phyloP scores from a whole-genome alignment of 2,797 vertebrate genomes.

The Sebastolobus alascanus region DNA sequence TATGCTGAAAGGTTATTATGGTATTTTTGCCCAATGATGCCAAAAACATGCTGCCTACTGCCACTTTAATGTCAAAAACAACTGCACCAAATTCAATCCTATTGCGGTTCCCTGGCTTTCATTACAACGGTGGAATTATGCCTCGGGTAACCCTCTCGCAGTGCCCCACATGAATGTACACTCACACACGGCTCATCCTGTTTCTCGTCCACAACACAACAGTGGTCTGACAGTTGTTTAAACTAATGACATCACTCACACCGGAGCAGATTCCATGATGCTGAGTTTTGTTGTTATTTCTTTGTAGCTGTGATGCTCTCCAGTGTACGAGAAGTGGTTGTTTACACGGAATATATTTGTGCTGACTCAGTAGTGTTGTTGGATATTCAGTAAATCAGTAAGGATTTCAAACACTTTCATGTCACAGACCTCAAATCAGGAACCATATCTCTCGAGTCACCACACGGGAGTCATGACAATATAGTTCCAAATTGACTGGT shows the following conservation, averaged over 20 bases:
- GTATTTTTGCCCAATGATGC: too few relatives aligned
- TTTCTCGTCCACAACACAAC: slow-evolving; percentile 18
- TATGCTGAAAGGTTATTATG: too few relatives aligned
- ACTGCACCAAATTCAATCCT: neutral
- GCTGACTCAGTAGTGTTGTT: neutral
- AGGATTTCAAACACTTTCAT: neutral
- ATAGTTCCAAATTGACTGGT: neutral
- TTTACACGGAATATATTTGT: neutral
- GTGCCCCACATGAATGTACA: neutral
- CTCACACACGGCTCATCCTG: slow-evolving; percentile 17
- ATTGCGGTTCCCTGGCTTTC: slow-evolving; percentile 1
- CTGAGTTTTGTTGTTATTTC: slow-evolving; percentile 5
- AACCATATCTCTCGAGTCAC: neutral
- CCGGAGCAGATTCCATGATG: neutral
- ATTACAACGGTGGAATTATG: slow-evolving; percentile 11
- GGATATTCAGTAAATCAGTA: neutral
- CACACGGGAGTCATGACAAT: neutral
- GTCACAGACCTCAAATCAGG: neutral
- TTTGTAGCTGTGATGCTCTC: slow-evolving; percentile 1
- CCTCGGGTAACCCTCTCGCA: neutral
- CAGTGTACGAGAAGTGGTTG: neutral
- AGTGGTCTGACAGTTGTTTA: slow-evolving; percentile 22
- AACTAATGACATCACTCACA: slow-evolving; percentile 25
- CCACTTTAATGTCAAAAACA: neutral
- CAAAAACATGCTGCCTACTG: too few relatives aligned